These are phyloP conservation scores for Uropetala carovei DNA, from an alignment of 2,888 invertebrate species.

Conservation along the genomic window DNA sequence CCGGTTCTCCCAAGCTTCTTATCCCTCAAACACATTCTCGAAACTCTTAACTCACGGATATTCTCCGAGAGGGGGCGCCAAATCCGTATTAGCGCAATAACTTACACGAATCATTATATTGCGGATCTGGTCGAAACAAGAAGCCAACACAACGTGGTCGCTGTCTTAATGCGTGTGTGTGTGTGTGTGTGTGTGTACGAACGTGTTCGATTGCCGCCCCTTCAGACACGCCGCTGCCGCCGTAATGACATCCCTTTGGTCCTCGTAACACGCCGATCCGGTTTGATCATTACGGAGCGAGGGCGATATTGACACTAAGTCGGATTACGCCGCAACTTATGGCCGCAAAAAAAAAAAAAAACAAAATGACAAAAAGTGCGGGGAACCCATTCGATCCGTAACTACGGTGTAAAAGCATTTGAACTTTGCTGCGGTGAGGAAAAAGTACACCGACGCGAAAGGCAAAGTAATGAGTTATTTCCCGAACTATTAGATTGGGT, in stretches of 20 bases:
- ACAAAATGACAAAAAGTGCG: too few species aligned
- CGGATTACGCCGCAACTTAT: background rate
- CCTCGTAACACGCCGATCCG: background rate
- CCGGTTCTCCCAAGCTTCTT: background rate
- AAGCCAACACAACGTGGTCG: background rate
- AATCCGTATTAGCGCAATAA: constrained; percentile 32
- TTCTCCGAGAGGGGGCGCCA: background rate
- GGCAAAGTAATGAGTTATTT: too few species aligned
- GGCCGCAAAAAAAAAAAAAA: background rate
- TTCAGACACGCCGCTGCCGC: background rate
- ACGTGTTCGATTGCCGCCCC: background rate
- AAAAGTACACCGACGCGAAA: background rate
- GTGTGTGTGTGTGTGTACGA: background rate
- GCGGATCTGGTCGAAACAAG: background rate
- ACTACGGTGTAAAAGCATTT: background rate
- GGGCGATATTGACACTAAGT: background rate
- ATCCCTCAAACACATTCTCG: background rate
- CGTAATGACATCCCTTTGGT: background rate
- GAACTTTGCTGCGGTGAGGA: background rate
- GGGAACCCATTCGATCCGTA: background rate
- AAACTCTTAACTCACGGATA: background rate
- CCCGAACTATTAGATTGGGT: too few species aligned
- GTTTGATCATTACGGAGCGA: background rate
- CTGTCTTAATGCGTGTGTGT: too few species aligned
- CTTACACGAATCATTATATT: background rate